Evolutionary conservation across 1,140 invertebrate species (phyloP).

Genomic region (Steinernema khuongi): DNA sequence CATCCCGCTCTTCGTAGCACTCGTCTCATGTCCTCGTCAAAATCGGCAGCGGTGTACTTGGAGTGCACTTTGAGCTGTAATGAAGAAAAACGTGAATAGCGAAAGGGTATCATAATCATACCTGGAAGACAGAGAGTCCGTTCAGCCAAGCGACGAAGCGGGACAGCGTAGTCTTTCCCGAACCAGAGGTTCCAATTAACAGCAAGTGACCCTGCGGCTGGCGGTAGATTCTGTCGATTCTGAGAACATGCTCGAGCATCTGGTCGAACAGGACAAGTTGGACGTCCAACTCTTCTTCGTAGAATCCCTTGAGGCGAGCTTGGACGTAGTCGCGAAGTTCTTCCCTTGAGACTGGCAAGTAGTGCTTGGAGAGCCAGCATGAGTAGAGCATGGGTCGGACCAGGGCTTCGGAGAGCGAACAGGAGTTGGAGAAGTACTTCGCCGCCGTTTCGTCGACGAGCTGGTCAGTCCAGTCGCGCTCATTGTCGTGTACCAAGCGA

Average conservation of each 20-base stretch:
- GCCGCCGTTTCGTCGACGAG: slow-evolving; percentile 88
- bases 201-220: slow-evolving; percentile 92
- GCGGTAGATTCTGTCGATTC: slow-evolving; percentile 96
- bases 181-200: slow-evolving; percentile 91
- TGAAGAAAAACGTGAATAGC: neutral
- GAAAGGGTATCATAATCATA: slow-evolving; percentile 64
- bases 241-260: slow-evolving; percentile 91
- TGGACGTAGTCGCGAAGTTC: slow-evolving; percentile 91
- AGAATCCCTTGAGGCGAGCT: slow-evolving; percentile 95
- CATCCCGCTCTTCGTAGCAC: slow-evolving; percentile 89
- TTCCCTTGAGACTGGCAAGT: slow-evolving; percentile 88
- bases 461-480: slow-evolving; percentile 94
- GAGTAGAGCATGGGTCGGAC: slow-evolving; percentile 88
- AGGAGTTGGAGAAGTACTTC: slow-evolving; percentile 87
- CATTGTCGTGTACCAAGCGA: slow-evolving; percentile 81
- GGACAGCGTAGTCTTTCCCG: slow-evolving; percentile 96
- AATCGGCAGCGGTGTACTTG: slow-evolving; percentile 95
- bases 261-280: slow-evolving; percentile 96
- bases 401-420: slow-evolving; percentile 71
- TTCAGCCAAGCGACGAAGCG: slow-evolving; percentile 99
- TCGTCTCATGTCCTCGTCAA: slow-evolving; percentile 92
- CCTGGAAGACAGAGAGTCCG: slow-evolving; percentile 94
- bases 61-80: slow-evolving; percentile 76
- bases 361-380: slow-evolving; percentile 98
- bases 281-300: slow-evolving; percentile 98